Conservation (phyloP, 2,113 vertebrate species). For the Pao palembangensis region DNA sequence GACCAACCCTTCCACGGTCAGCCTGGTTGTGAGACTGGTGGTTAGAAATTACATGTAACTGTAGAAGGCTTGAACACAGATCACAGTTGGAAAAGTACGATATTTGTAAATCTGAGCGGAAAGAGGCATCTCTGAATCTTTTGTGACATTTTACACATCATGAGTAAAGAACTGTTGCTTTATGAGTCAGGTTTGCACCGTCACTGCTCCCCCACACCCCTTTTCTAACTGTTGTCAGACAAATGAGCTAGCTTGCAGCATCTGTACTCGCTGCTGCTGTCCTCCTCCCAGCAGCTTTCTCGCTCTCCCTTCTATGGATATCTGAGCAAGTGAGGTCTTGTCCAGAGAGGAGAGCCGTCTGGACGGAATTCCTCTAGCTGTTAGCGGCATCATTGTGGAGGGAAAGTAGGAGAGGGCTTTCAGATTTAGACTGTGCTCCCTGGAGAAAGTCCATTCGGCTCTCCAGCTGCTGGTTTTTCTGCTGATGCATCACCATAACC, state of each 20-base stretch:
- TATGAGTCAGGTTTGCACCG: background rate
- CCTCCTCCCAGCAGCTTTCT: conserved; percentile 37
- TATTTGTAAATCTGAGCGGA: too few species aligned
- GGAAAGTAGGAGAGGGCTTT: conserved; percentile 33
- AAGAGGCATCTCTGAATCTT: too few species aligned
- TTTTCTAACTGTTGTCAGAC: conserved; percentile 41
- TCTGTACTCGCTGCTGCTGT: conserved; percentile 47
- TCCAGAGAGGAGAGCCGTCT: conserved; percentile 14
- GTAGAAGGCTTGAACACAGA: background rate
- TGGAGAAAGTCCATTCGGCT: conserved; percentile 34
- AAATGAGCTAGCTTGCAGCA: conserved; percentile 34
- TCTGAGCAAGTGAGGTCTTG: conserved; percentile 44
- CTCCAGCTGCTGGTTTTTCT: conserved; percentile 16
- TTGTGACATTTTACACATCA: too few species aligned
- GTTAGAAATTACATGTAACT: background rate
- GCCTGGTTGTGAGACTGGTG: conserved; percentile 9
- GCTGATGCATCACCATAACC: conserved; percentile 49
- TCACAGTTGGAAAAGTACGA: too few species aligned
- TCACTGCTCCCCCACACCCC: background rate
- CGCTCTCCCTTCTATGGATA: conserved; percentile 27
- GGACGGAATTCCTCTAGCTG: conserved; percentile 25
- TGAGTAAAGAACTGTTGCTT: background rate
- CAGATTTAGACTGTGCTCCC: conserved; percentile 13
- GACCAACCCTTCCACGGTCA: conserved; percentile 40
- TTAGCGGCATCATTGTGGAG: conserved; percentile 23